Conservation (phyloP, 2,888 invertebrate genomes). For the Amorpha juglandis region DNA sequence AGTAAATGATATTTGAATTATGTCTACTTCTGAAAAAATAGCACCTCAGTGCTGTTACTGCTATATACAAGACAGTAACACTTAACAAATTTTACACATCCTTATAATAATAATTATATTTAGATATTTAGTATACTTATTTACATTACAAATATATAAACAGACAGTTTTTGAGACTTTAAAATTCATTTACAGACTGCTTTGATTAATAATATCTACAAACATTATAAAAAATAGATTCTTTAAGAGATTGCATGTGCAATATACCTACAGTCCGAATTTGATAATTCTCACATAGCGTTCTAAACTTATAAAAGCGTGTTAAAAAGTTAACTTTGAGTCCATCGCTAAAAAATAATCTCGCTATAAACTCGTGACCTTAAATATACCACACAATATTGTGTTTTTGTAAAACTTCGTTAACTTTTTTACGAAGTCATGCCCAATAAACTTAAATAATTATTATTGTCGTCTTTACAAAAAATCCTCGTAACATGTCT, state of each 20-base stretch:
- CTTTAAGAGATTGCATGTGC: neutral
- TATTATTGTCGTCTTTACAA: too few species aligned
- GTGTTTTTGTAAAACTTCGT: neutral
- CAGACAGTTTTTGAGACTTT: neutral
- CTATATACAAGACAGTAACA: neutral
- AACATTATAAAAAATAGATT: neutral
- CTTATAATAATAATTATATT: neutral
- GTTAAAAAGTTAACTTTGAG: neutral
- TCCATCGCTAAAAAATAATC: neutral
- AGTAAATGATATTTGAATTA: neutral
- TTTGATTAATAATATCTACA: neutral
- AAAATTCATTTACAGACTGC: neutral
- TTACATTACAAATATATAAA: constrained; percentile 3
- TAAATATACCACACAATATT: neutral
- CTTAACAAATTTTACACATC: neutral
- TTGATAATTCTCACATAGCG: neutral
- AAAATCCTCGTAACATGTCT: too few species aligned
- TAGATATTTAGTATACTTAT: too few species aligned
- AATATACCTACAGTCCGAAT: constrained; percentile 1
- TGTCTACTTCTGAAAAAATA: constrained; percentile 3
- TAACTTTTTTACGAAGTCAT: too few species aligned
- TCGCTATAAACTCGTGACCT: neutral
- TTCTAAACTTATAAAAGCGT: too few species aligned
- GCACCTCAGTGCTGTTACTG: constrained; percentile 9
- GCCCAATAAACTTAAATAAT: too few species aligned